Percentiles rank a stretch among this genome's conserved stretches.
phyloP scores from a whole-genome alignment of 2,113 vertebrate genomes.

The Nannobrachium achirus region DNA sequence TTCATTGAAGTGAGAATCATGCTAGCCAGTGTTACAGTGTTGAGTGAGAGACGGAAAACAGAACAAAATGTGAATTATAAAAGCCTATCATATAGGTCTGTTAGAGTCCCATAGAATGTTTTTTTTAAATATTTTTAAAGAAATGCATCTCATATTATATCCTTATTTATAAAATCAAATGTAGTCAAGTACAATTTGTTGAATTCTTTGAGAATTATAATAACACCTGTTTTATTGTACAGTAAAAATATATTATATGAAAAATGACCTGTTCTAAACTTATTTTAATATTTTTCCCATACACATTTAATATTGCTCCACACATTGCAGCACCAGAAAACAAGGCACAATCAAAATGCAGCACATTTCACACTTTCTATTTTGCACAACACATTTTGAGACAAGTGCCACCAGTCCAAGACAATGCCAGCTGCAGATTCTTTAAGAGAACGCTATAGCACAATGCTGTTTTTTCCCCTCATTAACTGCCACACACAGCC shows the following conservation, averaged over 20 bases:
- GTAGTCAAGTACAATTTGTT: no score
- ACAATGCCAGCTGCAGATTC: conserved; percentile 55
- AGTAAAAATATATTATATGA: conserved; percentile 12
- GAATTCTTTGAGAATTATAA: neutral
- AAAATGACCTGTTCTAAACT: neutral
- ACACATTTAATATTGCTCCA: conserved; percentile 22
- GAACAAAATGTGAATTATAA: conserved; percentile 62
- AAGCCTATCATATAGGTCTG: conserved; percentile 57
- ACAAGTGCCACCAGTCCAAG: conserved; percentile 53
- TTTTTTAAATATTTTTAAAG: no score
- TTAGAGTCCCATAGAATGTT: no score
- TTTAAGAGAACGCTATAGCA: conserved; percentile 28
- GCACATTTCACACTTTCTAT: conserved; percentile 24
- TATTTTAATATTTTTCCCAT: conserved; percentile 15
- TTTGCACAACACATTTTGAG: conserved; percentile 5
- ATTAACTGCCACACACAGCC: conserved; percentile 60
- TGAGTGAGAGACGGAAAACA: conserved; percentile 32
- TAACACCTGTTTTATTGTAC: conserved; percentile 3
- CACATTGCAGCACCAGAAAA: neutral
- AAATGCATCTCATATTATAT: no score
- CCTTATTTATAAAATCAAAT: no score
- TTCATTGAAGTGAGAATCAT: conserved; percentile 59
- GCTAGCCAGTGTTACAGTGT: conserved; percentile 58
- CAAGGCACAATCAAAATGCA: neutral
- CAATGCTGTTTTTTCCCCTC: conserved; percentile 59